Evolutionary conservation across 2,888 invertebrate genomes (phyloP).

Genomic region (Agriopis leucophaearia): DNA sequence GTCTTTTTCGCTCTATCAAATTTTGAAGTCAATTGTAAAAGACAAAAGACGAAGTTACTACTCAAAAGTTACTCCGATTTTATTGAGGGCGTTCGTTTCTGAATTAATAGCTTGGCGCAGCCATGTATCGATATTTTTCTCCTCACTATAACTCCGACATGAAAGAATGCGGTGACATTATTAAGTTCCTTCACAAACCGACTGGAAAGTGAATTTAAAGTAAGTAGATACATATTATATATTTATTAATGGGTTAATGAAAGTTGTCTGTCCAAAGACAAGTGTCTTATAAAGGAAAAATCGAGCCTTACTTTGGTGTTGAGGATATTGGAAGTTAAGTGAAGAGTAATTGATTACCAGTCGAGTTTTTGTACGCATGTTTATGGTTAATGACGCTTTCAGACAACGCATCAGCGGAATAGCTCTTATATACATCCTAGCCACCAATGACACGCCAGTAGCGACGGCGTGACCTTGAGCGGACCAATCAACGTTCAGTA

Average conservation of each 20-base stretch:
- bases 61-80: no score
- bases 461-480: no score
- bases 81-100: no score
- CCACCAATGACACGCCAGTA: no score
- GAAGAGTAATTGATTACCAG: conserved; percentile 17
- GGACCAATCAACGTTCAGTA: no score
- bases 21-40: no score
- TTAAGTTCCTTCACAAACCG: conserved; percentile 32
- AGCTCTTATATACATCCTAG: no score
- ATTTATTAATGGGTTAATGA: conserved; percentile 58
- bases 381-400: no score
- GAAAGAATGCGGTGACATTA: conserved; percentile 39
- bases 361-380: conserved; percentile 1
- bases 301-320: neutral
- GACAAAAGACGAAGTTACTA: no score
- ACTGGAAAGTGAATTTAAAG: conserved; percentile 39
- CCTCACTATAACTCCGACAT: conserved; percentile 27
- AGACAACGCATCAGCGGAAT: no score
- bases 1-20: no score
- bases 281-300: conserved; percentile 12
- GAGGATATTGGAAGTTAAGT: conserved; percentile 29
- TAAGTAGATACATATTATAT: conserved; percentile 44
- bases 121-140: conserved; percentile 20
- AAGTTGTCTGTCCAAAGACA: conserved; percentile 46
- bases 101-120: neutral